These are phyloP conservation scores for Aradophagus sp. DNA, from an alignment of 1,140 invertebrate genomes.

Conservation along the genomic window DNA sequence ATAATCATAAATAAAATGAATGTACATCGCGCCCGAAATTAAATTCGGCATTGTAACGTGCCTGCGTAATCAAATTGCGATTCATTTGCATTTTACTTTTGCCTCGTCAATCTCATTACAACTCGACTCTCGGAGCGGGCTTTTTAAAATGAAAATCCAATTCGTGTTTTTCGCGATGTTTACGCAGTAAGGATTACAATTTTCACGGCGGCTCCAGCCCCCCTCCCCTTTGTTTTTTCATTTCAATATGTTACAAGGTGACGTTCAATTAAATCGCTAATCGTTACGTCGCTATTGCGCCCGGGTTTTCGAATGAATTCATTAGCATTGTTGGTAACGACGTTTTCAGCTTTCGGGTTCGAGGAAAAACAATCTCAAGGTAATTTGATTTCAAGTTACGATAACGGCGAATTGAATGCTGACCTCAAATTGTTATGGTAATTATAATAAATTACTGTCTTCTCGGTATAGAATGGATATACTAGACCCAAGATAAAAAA, in stretches of 20 bases:
- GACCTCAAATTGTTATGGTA: too few relatives aligned
- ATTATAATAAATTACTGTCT: too few relatives aligned
- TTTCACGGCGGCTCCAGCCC: constrained; percentile 1
- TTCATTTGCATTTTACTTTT: constrained; percentile 16
- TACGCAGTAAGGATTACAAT: constrained; percentile 8
- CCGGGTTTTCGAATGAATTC: too few relatives aligned
- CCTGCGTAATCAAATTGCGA: constrained; percentile 13
- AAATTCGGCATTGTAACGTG: constrained; percentile 8
- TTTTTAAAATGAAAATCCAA: constrained; percentile 19
- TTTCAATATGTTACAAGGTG: constrained; percentile 1
- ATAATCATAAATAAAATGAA: too few relatives aligned
- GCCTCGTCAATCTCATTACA: constrained; percentile 9
- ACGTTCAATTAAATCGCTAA: constrained; percentile 10
- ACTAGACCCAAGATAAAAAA: too few relatives aligned
- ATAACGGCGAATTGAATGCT: too few relatives aligned
- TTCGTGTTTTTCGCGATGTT: constrained; percentile 8
- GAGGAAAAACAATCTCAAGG: too few relatives aligned
- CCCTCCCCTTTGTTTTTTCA: too few relatives aligned
- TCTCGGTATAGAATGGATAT: too few relatives aligned
- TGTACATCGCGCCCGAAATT: background rate
- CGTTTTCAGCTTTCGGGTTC: too few relatives aligned
- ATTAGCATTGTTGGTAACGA: too few relatives aligned
- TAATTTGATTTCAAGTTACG: too few relatives aligned
- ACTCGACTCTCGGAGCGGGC: background rate
- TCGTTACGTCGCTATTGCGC: background rate